A percentile compares a stretch with the other conserved stretches of the same genome.
These are phyloP conservation scores for Ellobius talpinus DNA, from an alignment of 2,113 vertebrate species.

Conservation along the genomic window DNA sequence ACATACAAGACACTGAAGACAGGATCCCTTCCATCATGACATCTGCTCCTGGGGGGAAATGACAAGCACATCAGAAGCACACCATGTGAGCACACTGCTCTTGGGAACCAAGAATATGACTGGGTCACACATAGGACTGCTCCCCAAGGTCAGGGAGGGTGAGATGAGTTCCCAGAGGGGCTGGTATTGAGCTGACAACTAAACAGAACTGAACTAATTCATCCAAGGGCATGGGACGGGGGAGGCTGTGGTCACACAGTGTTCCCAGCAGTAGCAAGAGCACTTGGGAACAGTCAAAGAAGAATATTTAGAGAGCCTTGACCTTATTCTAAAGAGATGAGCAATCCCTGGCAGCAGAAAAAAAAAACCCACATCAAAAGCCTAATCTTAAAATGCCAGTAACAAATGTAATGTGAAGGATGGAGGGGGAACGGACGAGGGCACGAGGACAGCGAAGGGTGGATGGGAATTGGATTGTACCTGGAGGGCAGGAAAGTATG, in stretches of 20 bases:
- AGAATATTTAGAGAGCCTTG: not conserved
- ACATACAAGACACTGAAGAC: not conserved
- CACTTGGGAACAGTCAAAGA: not conserved
- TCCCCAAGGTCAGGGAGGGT: not conserved
- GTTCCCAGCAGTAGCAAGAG: not conserved
- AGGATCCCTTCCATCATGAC: not conserved
- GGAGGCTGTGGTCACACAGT: not conserved
- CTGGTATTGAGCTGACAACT: not conserved
- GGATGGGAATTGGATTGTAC: not conserved
- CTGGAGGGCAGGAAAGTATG: not conserved
- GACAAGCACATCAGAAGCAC: not conserved
- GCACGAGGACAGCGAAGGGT: fast-evolving
- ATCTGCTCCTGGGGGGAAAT: not conserved
- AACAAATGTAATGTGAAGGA: not conserved
- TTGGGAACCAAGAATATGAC: not conserved
- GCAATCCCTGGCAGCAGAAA: not conserved
- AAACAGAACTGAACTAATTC: not conserved
- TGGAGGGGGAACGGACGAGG: not conserved
- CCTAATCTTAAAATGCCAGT: not conserved
- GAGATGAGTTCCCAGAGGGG: not conserved
- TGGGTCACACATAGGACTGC: too few species aligned
- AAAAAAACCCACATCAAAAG: not conserved
- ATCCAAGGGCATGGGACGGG: not conserved
- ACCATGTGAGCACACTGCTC: not conserved
- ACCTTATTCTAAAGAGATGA: not conserved